Percentiles rank a stretch among this genome's conserved stretches.
These are phyloP conservation scores for Camelus bactrianus DNA, from an alignment of 2,113 vertebrate species.

Conservation along the genomic window DNA sequence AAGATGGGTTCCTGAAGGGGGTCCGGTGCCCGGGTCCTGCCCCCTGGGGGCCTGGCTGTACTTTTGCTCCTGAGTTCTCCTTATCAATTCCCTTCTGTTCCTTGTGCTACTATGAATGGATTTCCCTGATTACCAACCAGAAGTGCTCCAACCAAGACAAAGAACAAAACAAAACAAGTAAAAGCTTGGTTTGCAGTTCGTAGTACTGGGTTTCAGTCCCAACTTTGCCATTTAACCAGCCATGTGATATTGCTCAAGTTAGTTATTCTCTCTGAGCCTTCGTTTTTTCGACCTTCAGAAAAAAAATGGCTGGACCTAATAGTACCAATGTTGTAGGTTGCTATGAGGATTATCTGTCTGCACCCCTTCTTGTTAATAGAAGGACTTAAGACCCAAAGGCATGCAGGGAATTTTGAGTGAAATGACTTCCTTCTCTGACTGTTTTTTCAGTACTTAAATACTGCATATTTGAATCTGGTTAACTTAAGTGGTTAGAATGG, in stretches of 20 bases:
- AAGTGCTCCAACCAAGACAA: background rate
- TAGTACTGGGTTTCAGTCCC: background rate
- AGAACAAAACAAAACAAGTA: background rate
- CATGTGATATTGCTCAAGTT: background rate
- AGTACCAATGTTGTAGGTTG: background rate
- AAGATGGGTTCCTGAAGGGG: background rate
- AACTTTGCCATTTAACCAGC: background rate
- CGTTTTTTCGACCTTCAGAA: background rate
- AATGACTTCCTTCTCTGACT: conserved; percentile 28
- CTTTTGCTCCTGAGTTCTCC: background rate
- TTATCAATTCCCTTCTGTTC: conserved; percentile 9
- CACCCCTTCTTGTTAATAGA: background rate
- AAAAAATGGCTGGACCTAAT: background rate
- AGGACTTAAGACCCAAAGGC: conserved; percentile 10
- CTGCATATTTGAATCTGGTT: conserved; percentile 51
- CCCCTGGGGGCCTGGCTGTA: background rate
- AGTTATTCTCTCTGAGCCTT: conserved; percentile 4
- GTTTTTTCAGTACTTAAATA: conserved; percentile 34
- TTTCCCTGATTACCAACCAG: background rate
- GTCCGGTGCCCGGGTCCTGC: background rate
- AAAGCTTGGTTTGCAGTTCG: background rate
- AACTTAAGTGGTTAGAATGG: conserved; percentile 22
- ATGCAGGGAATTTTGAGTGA: conserved; percentile 39
- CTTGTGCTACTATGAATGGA: background rate
- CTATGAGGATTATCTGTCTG: conserved; percentile 1